Conservation (phyloP, 1,140 invertebrate species). For the Neodiprion fabricii region DNA sequence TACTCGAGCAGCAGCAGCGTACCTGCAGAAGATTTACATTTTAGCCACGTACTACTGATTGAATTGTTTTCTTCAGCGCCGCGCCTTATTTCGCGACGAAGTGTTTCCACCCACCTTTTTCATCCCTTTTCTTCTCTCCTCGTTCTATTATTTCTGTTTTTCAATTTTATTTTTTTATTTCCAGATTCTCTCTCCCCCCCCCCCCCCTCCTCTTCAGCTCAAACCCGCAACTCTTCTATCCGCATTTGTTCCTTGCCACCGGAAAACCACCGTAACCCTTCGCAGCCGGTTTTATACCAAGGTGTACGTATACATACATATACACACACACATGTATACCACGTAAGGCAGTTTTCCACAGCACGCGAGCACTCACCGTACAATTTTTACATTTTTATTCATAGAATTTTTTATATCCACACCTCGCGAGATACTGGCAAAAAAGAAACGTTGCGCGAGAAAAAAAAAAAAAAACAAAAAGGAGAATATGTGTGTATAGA, state of each 20-base stretch:
- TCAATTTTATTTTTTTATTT: no score
- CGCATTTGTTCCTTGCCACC: not conserved
- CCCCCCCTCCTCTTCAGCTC: not conserved
- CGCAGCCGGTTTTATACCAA: no score
- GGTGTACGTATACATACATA: no score
- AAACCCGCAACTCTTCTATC: not conserved
- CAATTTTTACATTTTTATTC: slow-evolving; percentile 24
- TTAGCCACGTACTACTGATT: slow-evolving; percentile 24
- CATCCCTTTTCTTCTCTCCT: not conserved
- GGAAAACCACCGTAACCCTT: no score
- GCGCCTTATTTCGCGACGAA: not conserved
- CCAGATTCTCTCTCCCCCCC: no score
- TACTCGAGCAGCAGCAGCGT: no score
- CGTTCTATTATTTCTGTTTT: no score
- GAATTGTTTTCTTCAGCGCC: slow-evolving; percentile 21
- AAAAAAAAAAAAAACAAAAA: not conserved
- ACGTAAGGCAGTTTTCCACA: no score
- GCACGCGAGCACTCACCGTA: not conserved
- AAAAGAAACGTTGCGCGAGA: not conserved
- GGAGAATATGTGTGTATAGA: not conserved
- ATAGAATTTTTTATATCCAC: slow-evolving; percentile 14
- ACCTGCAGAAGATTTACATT: slow-evolving; percentile 20
- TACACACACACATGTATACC: no score
- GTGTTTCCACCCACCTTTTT: not conserved
- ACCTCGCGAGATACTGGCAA: not conserved